Percentiles rank a stretch among this genome's conserved stretches.
Evolutionary conservation across 23 tunicate genomes (phyloP).

Genomic region (Trididemnum clinides): DNA sequence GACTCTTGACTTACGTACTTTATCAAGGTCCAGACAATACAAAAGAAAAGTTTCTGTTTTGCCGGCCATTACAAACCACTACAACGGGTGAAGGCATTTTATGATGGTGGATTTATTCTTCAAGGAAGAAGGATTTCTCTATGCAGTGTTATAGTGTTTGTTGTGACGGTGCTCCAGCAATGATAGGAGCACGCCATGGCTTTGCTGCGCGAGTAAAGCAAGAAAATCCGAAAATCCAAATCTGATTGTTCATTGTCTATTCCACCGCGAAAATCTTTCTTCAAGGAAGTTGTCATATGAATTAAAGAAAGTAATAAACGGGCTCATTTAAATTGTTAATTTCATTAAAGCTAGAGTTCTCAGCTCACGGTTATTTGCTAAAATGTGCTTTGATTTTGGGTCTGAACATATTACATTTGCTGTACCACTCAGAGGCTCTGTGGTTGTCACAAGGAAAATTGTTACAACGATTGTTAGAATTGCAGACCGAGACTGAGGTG

Average conservation of each 20-base stretch:
- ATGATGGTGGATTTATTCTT: neutral
- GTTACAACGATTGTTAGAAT: no score
- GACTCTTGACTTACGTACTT: neutral
- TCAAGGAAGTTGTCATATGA: neutral
- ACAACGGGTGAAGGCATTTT: neutral
- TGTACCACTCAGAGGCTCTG: no score
- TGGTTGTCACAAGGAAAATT: no score
- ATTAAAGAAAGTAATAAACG: neutral
- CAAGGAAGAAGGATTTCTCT: no score
- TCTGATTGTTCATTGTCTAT: neutral
- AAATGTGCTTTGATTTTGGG: no score
- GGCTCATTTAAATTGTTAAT: no score
- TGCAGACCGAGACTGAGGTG: no score
- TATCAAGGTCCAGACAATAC: neutral
- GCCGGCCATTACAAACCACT: neutral
- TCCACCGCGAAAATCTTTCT: neutral
- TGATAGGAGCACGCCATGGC: neutral
- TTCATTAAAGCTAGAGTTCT: no score
- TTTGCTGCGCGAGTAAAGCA: no score
- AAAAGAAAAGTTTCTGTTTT: neutral
- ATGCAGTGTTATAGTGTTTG: neutral
- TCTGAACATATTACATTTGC: no score
- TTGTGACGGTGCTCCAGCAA: neutral
- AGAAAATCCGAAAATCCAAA: neutral
- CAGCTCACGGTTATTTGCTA: no score